Base-by-base conservation (phyloP, 2,888 invertebrate species). In the Camptogramma bilineatum region DNA sequence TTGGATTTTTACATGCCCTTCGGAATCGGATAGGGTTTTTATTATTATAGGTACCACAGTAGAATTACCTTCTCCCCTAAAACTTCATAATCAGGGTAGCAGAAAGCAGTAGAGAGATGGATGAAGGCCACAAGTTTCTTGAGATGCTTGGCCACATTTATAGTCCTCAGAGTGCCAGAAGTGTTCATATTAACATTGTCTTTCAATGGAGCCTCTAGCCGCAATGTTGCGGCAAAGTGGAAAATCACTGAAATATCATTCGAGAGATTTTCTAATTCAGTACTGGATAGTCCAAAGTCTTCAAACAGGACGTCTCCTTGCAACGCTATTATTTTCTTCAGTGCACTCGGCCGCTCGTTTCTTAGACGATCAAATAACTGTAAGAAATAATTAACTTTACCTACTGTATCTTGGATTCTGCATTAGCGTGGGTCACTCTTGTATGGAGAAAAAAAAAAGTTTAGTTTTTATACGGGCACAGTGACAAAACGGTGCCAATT, bases 81-180 rank as follows among this genome's bases (percentile, higher is more conserved):
- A 54, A 87, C 75, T 72, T 87, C 85, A 55, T 96, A 94, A 82
- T 99, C 98, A 71, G 98, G 97, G 81, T 99, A 98, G 82, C 99
- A 98, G 85, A 98, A 99, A 0, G 99, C 99, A 0, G 99, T 99
- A 10, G 98, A 98, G 13, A 98, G 94, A 84, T 99, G 98, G 0
- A 99, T 94, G 66, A 98, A 95, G 0, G 95, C 94, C 73, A 94
- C 91, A 44, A 99, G 90, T 7, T 97, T 94, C 71, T 95, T 95
- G 86, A 99, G 95, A 70, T 94, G 90, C 79, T 95, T 96, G 66
- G 96, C 96, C 8, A 99, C 88, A 42, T 96, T 95, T 46, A 99
- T 85, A 13, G 97, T 93, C 73, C 96, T 94, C 68, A 95, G 93
- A 0, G 98, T 98, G 31, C 98, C 99, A n/a, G 95, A 90, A 2